Evolutionary conservation across 2,113 vertebrate genomes (phyloP), one percentile per base, ranked within the genome.

Genomic region (Pithys albifrons): DNA sequence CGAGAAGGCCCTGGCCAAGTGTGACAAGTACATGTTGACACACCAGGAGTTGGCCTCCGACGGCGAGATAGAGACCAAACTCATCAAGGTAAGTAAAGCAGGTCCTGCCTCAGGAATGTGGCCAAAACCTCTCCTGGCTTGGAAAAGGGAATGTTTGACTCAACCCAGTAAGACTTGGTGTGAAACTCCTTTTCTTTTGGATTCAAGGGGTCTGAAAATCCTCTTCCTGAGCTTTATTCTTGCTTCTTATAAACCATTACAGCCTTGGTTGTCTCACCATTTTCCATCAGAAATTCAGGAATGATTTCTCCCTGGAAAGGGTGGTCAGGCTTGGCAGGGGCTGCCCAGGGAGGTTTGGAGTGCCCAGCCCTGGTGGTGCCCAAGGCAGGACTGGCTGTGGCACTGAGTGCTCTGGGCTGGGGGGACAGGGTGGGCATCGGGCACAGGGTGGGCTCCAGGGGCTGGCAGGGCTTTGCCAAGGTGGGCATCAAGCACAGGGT

Each of bases 1-100:
- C 2, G 98, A 99, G 97, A 99, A 98, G 94, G 98, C 98, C 4
- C 97, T 99, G 95, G 98, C 99, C 29, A 98, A 99, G 94, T 99
- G 99, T 81, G 99, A 99, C 97, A 98, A 99, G 97, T 99, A 99
- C n/a, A 98, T 99, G 98, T 97, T 99, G 92, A 99, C 99, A 0
- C 99, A 99, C 97, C 99, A 99, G 97, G 99, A 99, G 96, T 94
- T 99, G 46, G 99, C 99, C 52, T 99, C 99, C 3, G 99, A 99
- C 77, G 99, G 99, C 17, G 99, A 99, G 98, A 99, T 99, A 88
- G 98, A 99, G 76, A 99, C 99, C 80, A 98, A 99, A 39, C 98
- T 99, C 13, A 99, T 99, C 70, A 99, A 99, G 99, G 99, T 99
- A 97, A 98, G 9, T 99, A 97, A 98, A 7, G 27, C 18, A 4